Conservation (phyloP, 1,140 invertebrate species). For the Odontomachus brunneus region DNA sequence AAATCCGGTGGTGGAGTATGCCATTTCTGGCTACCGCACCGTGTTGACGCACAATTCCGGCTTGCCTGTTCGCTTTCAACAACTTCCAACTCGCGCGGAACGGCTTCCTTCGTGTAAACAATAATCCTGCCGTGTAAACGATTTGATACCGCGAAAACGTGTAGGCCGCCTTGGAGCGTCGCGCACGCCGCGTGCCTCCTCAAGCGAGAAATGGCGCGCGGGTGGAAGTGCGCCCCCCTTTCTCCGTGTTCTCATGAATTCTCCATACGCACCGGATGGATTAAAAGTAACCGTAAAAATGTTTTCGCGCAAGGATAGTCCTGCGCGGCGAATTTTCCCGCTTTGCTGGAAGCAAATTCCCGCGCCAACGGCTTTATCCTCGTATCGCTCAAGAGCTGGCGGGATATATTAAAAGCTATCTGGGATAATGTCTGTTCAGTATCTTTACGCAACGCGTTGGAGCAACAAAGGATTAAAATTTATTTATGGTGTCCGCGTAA, state of each 20-base stretch:
- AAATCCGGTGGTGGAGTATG: slow-evolving; percentile 30
- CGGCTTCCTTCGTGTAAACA: slow-evolving; percentile 74
- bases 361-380: slow-evolving; percentile 31
- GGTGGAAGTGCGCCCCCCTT: too few relatives aligned
- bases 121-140: slow-evolving; percentile 77
- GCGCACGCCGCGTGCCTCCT: slow-evolving; percentile 10
- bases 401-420: slow-evolving; percentile 58
- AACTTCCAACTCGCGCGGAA: slow-evolving; percentile 30
- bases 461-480: slow-evolving; percentile 53
- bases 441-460: slow-evolving; percentile 27
- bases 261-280: slow-evolving; percentile 53
- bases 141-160: slow-evolving; percentile 72
- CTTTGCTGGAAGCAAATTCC: slow-evolving; percentile 40
- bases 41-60: slow-evolving; percentile 42
- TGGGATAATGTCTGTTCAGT: slow-evolving; percentile 37
- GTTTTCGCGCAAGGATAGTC: slow-evolving; percentile 40
- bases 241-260: slow-evolving; percentile 55
- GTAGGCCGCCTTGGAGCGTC: slow-evolving; percentile 21
- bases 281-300: slow-evolving; percentile 59
- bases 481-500: slow-evolving; percentile 39
- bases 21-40: slow-evolving; percentile 12
- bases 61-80: slow-evolving; percentile 20
- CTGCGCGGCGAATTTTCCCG: slow-evolving; percentile 9
- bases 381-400: slow-evolving; percentile 40
- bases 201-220: slow-evolving; percentile 36